Evolutionary conservation across 2,888 invertebrate species (phyloP).

Genomic region (Aspidiotus destructor): DNA sequence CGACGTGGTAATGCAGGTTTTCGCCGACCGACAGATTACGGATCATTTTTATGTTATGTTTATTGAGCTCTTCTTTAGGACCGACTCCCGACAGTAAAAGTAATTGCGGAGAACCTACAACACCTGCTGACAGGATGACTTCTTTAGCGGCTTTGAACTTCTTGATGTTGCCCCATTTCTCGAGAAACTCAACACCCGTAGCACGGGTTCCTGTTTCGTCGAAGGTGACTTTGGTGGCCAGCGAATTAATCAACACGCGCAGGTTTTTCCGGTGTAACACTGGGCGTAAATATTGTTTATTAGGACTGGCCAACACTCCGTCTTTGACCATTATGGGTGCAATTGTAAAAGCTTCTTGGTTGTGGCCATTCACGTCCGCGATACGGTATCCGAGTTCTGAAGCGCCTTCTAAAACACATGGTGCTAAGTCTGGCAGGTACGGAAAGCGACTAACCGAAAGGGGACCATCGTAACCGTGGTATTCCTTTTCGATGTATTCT

Average conservation of each 20-base stretch:
- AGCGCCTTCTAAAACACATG: slow-evolving; percentile 42
- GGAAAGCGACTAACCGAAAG: slow-evolving; percentile 43
- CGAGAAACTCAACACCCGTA: slow-evolving; percentile 64
- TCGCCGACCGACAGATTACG: slow-evolving; percentile 48
- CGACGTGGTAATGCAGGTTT: slow-evolving; percentile 50
- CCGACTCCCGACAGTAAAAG: slow-evolving; percentile 60
- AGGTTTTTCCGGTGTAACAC: slow-evolving; percentile 40
- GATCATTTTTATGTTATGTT: slow-evolving; percentile 44
- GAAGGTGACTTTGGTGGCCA: slow-evolving; percentile 47
- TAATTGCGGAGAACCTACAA: slow-evolving; percentile 57
- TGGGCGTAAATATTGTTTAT: slow-evolving; percentile 47
- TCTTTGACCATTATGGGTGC: slow-evolving; percentile 39
- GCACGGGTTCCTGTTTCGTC: slow-evolving; percentile 50
- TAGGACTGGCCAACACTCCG: slow-evolving; percentile 43
- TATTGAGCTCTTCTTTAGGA: slow-evolving; percentile 46
- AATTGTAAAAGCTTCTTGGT: slow-evolving; percentile 38
- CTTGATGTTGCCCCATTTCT: slow-evolving; percentile 37
- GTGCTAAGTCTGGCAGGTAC: slow-evolving; percentile 42
- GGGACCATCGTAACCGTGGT: slow-evolving; percentile 43
- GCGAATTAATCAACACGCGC: slow-evolving; percentile 44
- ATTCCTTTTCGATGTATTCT: slow-evolving; percentile 41
- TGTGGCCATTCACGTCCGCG: slow-evolving; percentile 41
- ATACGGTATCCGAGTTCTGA: slow-evolving; percentile 42
- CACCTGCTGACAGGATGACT: slow-evolving; percentile 56
- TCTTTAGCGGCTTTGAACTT: slow-evolving; percentile 53